Evolutionary conservation across 2,797 vertebrate genomes (phyloP).

Genomic region (Mus caroli): DNA sequence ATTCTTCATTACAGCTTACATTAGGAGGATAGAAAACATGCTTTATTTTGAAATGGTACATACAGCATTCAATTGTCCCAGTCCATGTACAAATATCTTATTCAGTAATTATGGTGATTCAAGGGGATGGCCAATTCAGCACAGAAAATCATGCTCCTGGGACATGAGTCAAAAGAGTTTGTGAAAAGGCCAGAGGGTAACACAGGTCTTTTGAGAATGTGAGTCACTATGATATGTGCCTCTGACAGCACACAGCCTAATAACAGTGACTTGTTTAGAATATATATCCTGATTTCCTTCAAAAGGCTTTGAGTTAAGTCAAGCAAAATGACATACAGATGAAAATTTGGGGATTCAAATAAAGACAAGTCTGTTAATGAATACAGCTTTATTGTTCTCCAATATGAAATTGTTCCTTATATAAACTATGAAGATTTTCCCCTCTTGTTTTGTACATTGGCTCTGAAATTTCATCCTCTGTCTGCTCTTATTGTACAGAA

Average conservation of each 20-base stretch:
- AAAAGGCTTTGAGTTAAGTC: slow-evolving; percentile 4
- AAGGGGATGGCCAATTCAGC: slow-evolving; percentile 12
- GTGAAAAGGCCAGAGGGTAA: slow-evolving; percentile 53
- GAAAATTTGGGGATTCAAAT: background rate
- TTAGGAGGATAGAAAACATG: slow-evolving; percentile 23
- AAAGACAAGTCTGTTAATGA: slow-evolving; percentile 1
- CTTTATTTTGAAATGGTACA: slow-evolving; percentile 15
- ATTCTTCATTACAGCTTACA: background rate
- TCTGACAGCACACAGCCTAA: background rate
- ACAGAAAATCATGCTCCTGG: slow-evolving; percentile 3
- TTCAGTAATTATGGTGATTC: slow-evolving; percentile 20
- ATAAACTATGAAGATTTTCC: slow-evolving; percentile 20
- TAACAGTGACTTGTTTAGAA: slow-evolving; percentile 23
- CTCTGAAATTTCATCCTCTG: background rate
- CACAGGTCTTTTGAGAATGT: slow-evolving; percentile 8
- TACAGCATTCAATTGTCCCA: background rate
- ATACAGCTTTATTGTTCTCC: background rate
- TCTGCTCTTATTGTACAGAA: background rate
- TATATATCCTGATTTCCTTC: slow-evolving; percentile 50
- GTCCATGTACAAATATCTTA: slow-evolving; percentile 34
- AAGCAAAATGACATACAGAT: background rate
- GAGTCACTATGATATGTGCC: background rate
- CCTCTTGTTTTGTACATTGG: background rate
- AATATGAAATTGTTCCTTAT: background rate
- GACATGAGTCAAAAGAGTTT: slow-evolving; percentile 27